Evolutionary conservation across 1,140 invertebrate species (phyloP).

Genomic region (Nixonia krombeini): DNA sequence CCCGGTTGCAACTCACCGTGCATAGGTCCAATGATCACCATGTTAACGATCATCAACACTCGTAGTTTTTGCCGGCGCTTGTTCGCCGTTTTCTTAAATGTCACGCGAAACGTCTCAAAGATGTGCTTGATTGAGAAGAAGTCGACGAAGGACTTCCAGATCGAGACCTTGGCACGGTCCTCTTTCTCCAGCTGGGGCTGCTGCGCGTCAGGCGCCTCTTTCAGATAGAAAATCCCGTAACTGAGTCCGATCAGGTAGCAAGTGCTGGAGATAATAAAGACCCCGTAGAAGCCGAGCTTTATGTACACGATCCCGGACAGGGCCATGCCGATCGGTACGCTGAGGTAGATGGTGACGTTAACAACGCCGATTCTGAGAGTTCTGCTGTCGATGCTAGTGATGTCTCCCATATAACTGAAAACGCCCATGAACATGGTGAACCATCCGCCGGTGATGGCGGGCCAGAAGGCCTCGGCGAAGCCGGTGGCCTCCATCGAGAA

Average conservation of each 20-base stretch:
- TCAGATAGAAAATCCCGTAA: constrained; percentile 78
- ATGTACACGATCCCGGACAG: constrained; percentile 79
- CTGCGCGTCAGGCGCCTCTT: constrained; percentile 69
- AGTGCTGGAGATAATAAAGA: constrained; percentile 80
- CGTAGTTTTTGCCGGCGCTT: constrained; percentile 80
- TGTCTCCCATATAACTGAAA: constrained; percentile 91
- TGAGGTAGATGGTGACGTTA: constrained; percentile 85
- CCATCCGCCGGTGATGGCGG: constrained; percentile 86
- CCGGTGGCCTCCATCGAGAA: constrained; percentile 85
- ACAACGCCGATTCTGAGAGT: constrained; percentile 88
- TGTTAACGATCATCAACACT: constrained; percentile 83
- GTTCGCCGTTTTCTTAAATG: constrained; percentile 81
- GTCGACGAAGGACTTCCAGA: constrained; percentile 68
- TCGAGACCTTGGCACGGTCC: constrained; percentile 46
- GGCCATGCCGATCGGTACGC: constrained; percentile 84
- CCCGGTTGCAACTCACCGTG: constrained; percentile 77
- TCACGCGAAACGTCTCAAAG: constrained; percentile 81
- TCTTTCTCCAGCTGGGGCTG: constrained; percentile 54
- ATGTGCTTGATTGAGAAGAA: constrained; percentile 84
- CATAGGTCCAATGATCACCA: constrained; percentile 86
- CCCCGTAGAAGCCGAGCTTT: constrained; percentile 85
- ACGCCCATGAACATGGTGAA: constrained; percentile 91
- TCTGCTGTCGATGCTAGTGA: constrained; percentile 84
- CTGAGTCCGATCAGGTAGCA: constrained; percentile 82
- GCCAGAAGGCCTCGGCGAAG: constrained; percentile 82